Evolutionary conservation across 2,888 invertebrate species (phyloP).

Genomic region (Dicranocentrus wangi): DNA sequence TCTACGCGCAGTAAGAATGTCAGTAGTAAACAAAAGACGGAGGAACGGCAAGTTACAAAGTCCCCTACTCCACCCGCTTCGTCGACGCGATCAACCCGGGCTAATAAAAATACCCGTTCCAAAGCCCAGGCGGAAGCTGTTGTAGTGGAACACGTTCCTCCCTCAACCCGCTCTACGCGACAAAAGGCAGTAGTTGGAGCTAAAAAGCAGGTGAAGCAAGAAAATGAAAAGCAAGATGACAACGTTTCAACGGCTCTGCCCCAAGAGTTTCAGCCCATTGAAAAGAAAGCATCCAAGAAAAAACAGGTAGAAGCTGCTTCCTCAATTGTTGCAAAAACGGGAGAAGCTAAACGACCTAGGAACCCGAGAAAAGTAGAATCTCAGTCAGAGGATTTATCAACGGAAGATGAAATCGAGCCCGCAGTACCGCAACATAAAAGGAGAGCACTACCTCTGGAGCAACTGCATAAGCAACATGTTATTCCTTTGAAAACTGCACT

Average conservation of each 20-base stretch:
- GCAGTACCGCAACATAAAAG: neutral
- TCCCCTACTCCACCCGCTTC: slow-evolving; percentile 17
- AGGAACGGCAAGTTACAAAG: neutral
- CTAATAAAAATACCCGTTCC: neutral
- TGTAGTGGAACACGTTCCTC: neutral
- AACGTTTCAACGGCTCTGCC: no score
- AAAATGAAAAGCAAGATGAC: no score
- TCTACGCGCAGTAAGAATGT: slow-evolving; percentile 33
- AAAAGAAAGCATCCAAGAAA: no score
- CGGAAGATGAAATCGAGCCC: neutral
- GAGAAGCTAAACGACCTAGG: no score
- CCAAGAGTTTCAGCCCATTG: no score
- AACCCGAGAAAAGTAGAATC: no score
- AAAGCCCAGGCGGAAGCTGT: slow-evolving; percentile 33
- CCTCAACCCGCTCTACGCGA: slow-evolving; percentile 16
- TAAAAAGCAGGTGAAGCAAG: no score
- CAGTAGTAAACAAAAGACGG: neutral
- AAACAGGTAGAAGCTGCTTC: no score
- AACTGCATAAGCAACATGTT: slow-evolving; percentile 22
- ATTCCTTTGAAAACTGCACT: slow-evolving; percentile 32
- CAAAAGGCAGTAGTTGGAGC: no score
- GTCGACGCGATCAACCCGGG: slow-evolving; percentile 21
- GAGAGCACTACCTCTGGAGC: slow-evolving; percentile 1
- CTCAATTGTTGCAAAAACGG: no score
- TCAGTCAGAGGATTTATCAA: slow-evolving; percentile 10